phyloP scores from a whole-genome alignment of 1,140 invertebrate genomes.

The Mizuhopecten yessoensis region DNA sequence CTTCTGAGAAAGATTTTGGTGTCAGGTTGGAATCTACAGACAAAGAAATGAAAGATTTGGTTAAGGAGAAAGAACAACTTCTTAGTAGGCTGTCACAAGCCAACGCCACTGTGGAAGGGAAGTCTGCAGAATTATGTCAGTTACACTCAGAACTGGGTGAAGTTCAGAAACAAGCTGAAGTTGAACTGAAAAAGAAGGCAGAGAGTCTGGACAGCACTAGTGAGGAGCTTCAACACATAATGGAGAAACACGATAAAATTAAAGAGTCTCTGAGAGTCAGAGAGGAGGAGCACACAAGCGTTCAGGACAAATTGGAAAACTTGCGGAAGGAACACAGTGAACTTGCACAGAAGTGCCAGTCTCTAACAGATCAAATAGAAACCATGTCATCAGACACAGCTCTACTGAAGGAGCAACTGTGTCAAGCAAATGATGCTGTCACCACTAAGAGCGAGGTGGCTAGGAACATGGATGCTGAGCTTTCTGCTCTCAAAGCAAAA shows the following conservation, averaged over 20 bases:
- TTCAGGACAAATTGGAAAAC: not conserved
- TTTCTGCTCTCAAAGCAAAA: conserved; percentile 51
- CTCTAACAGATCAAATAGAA: conserved; percentile 6
- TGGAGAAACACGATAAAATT: conserved; percentile 49
- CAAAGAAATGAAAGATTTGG: conserved; percentile 11
- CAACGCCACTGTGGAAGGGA: conserved; percentile 40
- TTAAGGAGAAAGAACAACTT: conserved; percentile 42
- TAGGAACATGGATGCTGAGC: conserved; percentile 35
- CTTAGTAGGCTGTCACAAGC: conserved; percentile 42
- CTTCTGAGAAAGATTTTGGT: not conserved
- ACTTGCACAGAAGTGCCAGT: conserved; percentile 22
- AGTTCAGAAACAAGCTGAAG: conserved; percentile 26
- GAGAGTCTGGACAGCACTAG: conserved; percentile 43
- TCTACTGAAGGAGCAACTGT: conserved; percentile 33
- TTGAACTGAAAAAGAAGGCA: conserved; percentile 45
- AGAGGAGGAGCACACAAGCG: conserved; percentile 25
- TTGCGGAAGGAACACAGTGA: conserved; percentile 44
- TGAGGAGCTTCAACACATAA: conserved; percentile 47
- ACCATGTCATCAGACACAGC: not conserved
- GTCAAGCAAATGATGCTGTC: conserved; percentile 50
- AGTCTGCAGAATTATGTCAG: conserved; percentile 45
- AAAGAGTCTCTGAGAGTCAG: not conserved
- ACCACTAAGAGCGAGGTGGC: conserved; percentile 43
- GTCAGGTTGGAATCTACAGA: not conserved
- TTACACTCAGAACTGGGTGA: conserved; percentile 51